These are phyloP conservation scores for Seira sanloemensis DNA, from an alignment of 2,888 invertebrate species.

Conservation along the genomic window DNA sequence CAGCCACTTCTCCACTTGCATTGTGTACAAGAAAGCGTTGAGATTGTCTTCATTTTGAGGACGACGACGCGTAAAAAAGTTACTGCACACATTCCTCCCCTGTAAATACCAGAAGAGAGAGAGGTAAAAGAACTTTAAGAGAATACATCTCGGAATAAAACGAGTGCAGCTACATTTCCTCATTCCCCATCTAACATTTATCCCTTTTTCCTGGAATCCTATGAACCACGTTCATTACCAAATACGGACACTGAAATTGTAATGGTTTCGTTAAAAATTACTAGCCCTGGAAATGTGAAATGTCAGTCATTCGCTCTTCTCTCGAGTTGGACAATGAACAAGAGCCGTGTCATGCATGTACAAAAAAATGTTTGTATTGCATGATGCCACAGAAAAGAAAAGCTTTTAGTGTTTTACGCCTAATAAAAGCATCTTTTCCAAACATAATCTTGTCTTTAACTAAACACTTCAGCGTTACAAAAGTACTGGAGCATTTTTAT, in stretches of 20 bases:
- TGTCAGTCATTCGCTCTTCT: constrained; percentile 6
- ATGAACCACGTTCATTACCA: not conserved
- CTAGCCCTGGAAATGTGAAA: not conserved
- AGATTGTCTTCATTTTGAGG: not conserved
- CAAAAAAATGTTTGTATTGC: not conserved
- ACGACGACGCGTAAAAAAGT: not conserved
- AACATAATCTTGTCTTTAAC: not conserved
- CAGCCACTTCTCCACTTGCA: not conserved
- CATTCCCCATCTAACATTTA: constrained; percentile 13
- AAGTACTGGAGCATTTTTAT: constrained; percentile 2
- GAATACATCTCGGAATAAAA: not conserved
- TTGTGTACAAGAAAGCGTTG: not conserved
- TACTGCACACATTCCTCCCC: not conserved
- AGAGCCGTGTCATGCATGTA: not conserved
- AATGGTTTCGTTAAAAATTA: constrained; percentile 44
- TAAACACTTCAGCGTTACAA: too few species aligned
- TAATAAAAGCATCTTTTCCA: not conserved
- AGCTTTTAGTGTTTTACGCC: constrained; percentile 3
- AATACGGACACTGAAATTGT: not conserved
- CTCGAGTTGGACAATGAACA: constrained; percentile 7
- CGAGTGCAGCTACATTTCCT: not conserved
- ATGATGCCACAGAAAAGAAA: not conserved
- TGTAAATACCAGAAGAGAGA: not conserved
- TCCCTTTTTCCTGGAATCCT: not conserved
- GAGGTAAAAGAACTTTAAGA: not conserved